Evolutionary conservation across 2,888 invertebrate species (phyloP), one percentile per base, ranked within the genome.

Genomic region (Phymatocera aterrima): DNA sequence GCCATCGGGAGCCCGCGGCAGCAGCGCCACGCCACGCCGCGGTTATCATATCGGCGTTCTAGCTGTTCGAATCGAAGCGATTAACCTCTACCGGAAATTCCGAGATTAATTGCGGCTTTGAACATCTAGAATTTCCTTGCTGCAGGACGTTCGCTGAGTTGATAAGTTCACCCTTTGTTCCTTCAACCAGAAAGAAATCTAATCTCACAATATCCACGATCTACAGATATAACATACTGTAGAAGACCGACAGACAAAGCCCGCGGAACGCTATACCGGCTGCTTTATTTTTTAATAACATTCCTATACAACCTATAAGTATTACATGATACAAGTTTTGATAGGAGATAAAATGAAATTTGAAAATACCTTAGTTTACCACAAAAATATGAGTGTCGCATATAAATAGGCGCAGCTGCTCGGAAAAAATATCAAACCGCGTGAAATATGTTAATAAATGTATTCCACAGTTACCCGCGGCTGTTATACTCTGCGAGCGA

Each of bases 271-370:
- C n/a, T n/a, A 68, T 68, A 68, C 46, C 28, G 46, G 34, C 61
- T 64, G 34, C 61, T 18, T 64, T 64, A 64, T 64, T 64, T n/a
- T 64, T 64, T 64, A 64, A 64, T 64, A 64, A 64, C 61, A 64
- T 64, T 64, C 61, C 37, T 64, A 2, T 51, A 4, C 31, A 10
- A 21, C 51, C 46, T 46, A n/a, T 46, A 46, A n/a, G 5, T 46
- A 46, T n/a, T 37, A 64, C 40, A 28, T 6, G 40, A 54, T 18
- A 18, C 18, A 6, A 51, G 21, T 15, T 12, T 46, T 15, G 34
- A 34, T 4, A 34, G 5, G n/a, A 12, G 43, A 8, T 15, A 28
- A 43, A 28, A 68, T 2, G 24, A 46, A 21, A 15, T 68, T 68
- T 24, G 43, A 46, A 68, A 46, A 43, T 68, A 28, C 18, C n/a